These are phyloP conservation scores for Anastrepha ludens DNA, from an alignment of 1,140 invertebrate species.

Conservation along the genomic window DNA sequence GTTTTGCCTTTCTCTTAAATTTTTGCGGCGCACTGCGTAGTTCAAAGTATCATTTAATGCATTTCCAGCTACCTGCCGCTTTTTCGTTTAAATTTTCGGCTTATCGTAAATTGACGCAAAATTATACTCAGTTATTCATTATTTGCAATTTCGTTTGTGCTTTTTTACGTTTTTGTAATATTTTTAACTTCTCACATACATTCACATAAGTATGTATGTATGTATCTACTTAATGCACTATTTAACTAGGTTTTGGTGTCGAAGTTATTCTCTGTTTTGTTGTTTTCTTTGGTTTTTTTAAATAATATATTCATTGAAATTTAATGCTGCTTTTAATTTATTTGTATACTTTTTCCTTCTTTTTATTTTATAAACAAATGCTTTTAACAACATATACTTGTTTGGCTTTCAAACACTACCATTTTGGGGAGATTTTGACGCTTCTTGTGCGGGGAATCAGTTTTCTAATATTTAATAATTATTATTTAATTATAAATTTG, in stretches of 20 bases:
- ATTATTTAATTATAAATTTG: constrained; percentile 31
- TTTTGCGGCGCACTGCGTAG: neutral
- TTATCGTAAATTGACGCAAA: constrained; percentile 22
- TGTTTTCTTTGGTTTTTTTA: neutral
- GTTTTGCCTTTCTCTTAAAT: neutral
- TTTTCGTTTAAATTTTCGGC: neutral
- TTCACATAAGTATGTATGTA: neutral
- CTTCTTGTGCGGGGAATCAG: too few relatives aligned
- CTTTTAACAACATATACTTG: too few relatives aligned
- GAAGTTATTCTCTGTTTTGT: neutral
- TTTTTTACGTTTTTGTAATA: neutral
- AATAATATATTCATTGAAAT: neutral
- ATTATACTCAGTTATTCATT: neutral
- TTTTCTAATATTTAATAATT: neutral
- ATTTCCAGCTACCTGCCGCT: neutral
- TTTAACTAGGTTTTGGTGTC: neutral
- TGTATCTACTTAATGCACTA: neutral
- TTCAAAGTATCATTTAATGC: neutral
- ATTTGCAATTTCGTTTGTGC: neutral
- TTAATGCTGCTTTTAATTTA: neutral
- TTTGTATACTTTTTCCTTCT: neutral
- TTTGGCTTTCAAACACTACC: too few relatives aligned
- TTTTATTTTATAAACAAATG: neutral
- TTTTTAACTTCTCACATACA: neutral
- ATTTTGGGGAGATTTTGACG: too few relatives aligned